Conservation (phyloP, 2,888 invertebrate genomes). For the Dioctria rufipes region DNA sequence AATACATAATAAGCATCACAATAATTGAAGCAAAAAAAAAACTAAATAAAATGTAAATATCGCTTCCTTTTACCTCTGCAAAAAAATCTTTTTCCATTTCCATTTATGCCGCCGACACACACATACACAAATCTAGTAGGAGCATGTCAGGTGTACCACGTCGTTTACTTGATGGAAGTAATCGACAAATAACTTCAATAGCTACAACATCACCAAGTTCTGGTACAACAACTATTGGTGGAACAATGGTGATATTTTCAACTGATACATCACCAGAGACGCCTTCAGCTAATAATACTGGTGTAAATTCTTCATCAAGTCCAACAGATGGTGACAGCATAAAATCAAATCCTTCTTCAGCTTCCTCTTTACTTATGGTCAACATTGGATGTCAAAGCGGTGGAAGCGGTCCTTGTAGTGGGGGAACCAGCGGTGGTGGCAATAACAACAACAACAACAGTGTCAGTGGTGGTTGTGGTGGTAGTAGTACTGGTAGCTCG, state of each 20-base stretch:
- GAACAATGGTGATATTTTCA: constrained; percentile 46
- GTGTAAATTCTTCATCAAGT: constrained; percentile 62
- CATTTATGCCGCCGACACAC: constrained; percentile 30
- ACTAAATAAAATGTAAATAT: too few species aligned
- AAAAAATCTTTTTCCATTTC: constrained; percentile 42
- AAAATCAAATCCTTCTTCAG: constrained; percentile 69
- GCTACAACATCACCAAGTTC: constrained; percentile 62
- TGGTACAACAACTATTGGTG: constrained; percentile 58
- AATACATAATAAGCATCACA: too few species aligned
- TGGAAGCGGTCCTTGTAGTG: constrained; percentile 24
- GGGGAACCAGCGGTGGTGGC: too few species aligned
- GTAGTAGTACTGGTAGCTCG: constrained; percentile 51
- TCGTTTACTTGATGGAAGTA: constrained; percentile 70
- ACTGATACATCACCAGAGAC: constrained; percentile 37
- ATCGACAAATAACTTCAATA: constrained; percentile 66
- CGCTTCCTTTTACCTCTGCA: constrained; percentile 42
- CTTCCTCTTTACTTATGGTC: constrained; percentile 64
- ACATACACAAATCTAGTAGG: constrained; percentile 61
- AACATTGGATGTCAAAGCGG: constrained; percentile 56
- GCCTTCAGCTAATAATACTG: constrained; percentile 57
- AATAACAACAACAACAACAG: neutral
- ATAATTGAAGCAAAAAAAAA: too few species aligned
- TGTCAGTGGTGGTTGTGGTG: neutral
- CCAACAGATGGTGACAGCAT: constrained; percentile 69
- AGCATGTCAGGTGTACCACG: constrained; percentile 71